Conservation (phyloP, 1,140 invertebrate genomes). For the Drosophila mayri region DNA sequence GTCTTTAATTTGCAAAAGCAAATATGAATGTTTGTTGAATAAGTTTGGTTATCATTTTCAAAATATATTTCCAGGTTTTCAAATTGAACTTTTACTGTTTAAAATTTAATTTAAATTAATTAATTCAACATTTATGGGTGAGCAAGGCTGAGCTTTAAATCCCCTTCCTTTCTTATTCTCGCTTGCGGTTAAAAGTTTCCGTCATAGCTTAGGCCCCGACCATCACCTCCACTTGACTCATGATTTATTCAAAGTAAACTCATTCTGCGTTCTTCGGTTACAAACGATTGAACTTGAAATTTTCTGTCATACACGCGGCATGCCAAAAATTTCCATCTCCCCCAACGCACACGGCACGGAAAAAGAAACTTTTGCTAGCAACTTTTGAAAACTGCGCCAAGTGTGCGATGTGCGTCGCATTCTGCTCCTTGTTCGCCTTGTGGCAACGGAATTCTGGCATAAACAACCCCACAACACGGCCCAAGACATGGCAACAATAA, state of each 20-base stretch:
- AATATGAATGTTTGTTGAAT: not conserved
- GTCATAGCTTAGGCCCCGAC: constrained; percentile 28
- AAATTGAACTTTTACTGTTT: not conserved
- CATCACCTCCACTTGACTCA: constrained; percentile 38
- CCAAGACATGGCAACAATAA: constrained; percentile 17
- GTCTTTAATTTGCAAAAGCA: not conserved
- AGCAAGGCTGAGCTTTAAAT: not conserved
- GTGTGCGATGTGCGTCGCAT: constrained; percentile 47
- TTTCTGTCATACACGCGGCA: constrained; percentile 55
- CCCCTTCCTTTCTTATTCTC: not conserved
- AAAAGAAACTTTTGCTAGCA: constrained; percentile 52
- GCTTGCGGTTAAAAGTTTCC: constrained; percentile 33
- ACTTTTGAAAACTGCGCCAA: constrained; percentile 65
- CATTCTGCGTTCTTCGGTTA: constrained; percentile 59
- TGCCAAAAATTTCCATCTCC: constrained; percentile 20
- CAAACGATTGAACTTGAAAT: constrained; percentile 72
- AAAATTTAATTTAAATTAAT: not conserved
- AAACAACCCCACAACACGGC: constrained; percentile 54
- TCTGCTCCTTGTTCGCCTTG: constrained; percentile 33
- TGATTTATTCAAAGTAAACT: constrained; percentile 80
- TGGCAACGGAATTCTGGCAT: constrained; percentile 50
- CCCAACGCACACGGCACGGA: constrained; percentile 7
- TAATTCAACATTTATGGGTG: not conserved
- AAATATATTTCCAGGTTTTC: not conserved
- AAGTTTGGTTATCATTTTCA: too few species aligned